A percentile compares a stretch with the other conserved stretches of the same genome.
phyloP scores from a whole-genome alignment of 1,140 invertebrate genomes.

The Drosophila pseudoananassae region DNA sequence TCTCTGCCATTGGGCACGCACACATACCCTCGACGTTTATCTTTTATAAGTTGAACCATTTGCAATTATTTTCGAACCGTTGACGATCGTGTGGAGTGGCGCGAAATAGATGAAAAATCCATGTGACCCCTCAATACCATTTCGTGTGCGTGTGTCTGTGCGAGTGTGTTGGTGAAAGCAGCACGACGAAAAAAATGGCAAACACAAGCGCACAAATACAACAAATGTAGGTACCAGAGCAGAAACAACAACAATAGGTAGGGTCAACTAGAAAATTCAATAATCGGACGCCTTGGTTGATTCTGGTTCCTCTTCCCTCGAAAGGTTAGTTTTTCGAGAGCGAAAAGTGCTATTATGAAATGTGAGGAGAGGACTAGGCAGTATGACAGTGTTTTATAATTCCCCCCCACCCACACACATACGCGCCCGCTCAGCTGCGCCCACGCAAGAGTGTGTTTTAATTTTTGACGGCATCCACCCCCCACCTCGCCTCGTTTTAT shows the following conservation, averaged over 20 bases:
- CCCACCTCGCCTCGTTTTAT: constrained; percentile 7
- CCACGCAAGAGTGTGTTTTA: constrained; percentile 47
- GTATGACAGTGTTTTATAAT: constrained; percentile 72
- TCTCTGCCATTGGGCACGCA: constrained; percentile 32
- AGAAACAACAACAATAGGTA: constrained; percentile 33
- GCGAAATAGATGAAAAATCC: constrained; percentile 35
- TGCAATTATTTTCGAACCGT: constrained; percentile 33
- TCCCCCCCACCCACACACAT: constrained; percentile 16
- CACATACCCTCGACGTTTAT: constrained; percentile 26
- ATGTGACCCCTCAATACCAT: constrained; percentile 53
- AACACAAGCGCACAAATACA: constrained; percentile 70
- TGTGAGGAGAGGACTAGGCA: constrained; percentile 41
- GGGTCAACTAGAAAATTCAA: constrained; percentile 74
- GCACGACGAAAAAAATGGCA: constrained; percentile 69
- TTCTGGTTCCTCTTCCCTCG: not conserved
- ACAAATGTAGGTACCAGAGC: constrained; percentile 69
- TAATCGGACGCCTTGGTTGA: constrained; percentile 48
- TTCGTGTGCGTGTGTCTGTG: constrained; percentile 14
- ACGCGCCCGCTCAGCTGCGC: constrained; percentile 35
- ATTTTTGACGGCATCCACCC: constrained; percentile 61
- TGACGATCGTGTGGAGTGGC: constrained; percentile 41
- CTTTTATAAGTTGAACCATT: constrained; percentile 29
- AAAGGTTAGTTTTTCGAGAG: constrained; percentile 58
- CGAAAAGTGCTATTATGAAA: constrained; percentile 65
- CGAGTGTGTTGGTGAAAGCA: constrained; percentile 60